Evolutionary conservation across 2,113 vertebrate genomes (phyloP).

Genomic region (Brachypodius melanocephalos): DNA sequence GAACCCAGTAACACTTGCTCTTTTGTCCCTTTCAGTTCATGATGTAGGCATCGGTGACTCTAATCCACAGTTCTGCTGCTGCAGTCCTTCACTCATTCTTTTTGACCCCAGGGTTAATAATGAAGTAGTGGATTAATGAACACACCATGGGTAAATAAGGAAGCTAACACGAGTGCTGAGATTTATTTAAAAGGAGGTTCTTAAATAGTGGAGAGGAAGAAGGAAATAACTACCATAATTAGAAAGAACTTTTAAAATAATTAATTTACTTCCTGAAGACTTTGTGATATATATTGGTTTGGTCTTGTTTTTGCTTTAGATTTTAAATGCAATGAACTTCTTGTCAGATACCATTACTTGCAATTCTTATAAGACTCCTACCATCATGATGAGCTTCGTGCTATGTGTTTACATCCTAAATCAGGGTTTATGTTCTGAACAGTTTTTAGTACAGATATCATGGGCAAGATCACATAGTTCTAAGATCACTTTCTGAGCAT

Average conservation of each 20-base stretch:
- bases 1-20: neutral
- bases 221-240: neutral
- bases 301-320: neutral
- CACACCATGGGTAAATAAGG: neutral
- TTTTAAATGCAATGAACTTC: neutral
- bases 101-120: neutral
- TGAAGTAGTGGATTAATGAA: neutral
- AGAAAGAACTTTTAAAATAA: neutral
- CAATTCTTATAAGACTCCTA: neutral
- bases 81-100: neutral
- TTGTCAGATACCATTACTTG: neutral
- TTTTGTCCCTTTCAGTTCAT: neutral
- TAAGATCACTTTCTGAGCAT: neutral
- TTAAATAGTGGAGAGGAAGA: neutral
- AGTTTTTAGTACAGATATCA: neutral
- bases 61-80: neutral
- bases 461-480: neutral
- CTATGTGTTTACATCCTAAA: neutral
- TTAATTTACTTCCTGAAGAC: neutral
- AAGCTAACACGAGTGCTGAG: neutral
- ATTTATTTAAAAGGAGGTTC: neutral
- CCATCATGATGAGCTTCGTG: neutral
- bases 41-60: neutral
- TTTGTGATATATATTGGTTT: neutral
- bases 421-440: neutral